Evolutionary conservation across 2,113 vertebrate species (phyloP).

Genomic region (Tylochromis polylepis): DNA sequence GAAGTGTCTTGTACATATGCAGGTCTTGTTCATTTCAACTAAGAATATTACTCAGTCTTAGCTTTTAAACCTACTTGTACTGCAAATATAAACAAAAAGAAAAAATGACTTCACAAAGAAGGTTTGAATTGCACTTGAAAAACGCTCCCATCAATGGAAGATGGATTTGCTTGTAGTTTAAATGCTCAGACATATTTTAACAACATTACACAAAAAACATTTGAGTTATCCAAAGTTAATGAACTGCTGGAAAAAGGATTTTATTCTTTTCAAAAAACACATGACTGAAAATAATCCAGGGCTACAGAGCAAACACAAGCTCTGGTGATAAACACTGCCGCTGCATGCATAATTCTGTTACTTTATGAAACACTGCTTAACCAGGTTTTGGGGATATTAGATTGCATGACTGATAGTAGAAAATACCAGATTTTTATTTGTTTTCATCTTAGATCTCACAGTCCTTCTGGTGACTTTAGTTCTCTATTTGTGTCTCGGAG

Average conservation of each 20-base stretch:
- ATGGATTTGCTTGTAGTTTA: neutral
- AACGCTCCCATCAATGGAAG: neutral
- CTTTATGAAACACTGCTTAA: slow-evolving; percentile 52
- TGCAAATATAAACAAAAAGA: slow-evolving; percentile 25
- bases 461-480: neutral
- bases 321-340: slow-evolving; percentile 21
- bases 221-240: slow-evolving; percentile 18
- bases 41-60: neutral
- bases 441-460: slow-evolving; percentile 7
- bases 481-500: neutral
- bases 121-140: slow-evolving; percentile 43
- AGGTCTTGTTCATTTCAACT: neutral
- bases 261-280: slow-evolving; percentile 17
- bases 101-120: neutral
- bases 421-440: slow-evolving; percentile 16
- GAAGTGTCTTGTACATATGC: neutral
- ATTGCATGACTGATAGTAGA: slow-evolving; percentile 27
- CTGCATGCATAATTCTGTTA: slow-evolving; percentile 8
- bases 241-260: slow-evolving; percentile 11
- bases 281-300: slow-evolving; percentile 12
- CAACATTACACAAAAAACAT: slow-evolving; percentile 6
- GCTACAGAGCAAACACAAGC: slow-evolving; percentile 13
- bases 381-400: slow-evolving; percentile 22
- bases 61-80: slow-evolving; percentile 5
- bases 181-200: slow-evolving; percentile 9